Percentiles rank a stretch among this genome's conserved stretches.
These are phyloP conservation scores for Microplitis deprimator DNA, from an alignment of 2,888 invertebrate genomes.

Conservation along the genomic window DNA sequence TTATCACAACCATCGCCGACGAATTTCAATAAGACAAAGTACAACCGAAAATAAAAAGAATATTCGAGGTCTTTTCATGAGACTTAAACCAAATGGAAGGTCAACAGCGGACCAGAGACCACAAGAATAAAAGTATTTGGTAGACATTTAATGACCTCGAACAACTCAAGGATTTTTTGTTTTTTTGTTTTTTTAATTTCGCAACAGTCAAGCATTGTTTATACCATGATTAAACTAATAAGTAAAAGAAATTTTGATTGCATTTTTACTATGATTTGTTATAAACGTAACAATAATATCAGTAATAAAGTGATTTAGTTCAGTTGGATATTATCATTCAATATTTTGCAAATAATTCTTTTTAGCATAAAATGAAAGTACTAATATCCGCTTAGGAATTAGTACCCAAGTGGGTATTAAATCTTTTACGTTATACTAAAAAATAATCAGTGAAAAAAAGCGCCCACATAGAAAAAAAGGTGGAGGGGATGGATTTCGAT, in stretches of 20 bases:
- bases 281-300: too few species aligned
- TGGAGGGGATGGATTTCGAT: too few species aligned
- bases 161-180: conserved; percentile 55
- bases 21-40: conserved; percentile 41
- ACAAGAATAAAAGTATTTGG: conserved; percentile 54
- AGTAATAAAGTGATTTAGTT: too few species aligned
- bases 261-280: not conserved
- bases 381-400: too few species aligned
- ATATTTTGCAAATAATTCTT: too few species aligned
- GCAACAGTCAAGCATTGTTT: conserved; percentile 23
- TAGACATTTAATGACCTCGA: conserved; percentile 61
- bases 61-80: conserved; percentile 58
- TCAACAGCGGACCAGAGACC: conserved; percentile 61
- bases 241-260: not conserved
- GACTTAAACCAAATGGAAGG: conserved; percentile 55
- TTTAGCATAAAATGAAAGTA: too few species aligned
- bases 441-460: too few species aligned
- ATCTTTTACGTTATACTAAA: too few species aligned
- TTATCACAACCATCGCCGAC: conserved; percentile 49
- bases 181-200: conserved; percentile 51
- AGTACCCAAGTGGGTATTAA: too few species aligned
- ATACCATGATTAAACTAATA: not conserved
- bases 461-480: too few species aligned
- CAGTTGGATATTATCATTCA: too few species aligned
- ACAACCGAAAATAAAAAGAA: conserved; percentile 44